phyloP scores from a whole-genome alignment of 2,888 invertebrate genomes.

The Toxonevra muliebris region DNA sequence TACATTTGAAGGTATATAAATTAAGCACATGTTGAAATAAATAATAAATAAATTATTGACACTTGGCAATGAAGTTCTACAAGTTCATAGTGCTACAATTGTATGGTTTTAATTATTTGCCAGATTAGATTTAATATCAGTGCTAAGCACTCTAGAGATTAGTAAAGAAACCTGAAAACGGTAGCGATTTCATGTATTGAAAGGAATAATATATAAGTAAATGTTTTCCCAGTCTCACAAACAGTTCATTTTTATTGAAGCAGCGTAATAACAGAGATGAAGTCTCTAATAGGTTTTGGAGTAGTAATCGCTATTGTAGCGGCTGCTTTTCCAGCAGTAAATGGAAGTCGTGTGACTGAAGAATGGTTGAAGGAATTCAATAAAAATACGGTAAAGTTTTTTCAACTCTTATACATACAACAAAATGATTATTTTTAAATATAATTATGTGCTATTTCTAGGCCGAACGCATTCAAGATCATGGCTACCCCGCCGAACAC shows the following conservation, averaged over 20 bases:
- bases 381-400: conserved; percentile 7
- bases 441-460: neutral
- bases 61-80: no score
- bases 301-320: neutral
- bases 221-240: no score
- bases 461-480: conserved; percentile 15
- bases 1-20: neutral
- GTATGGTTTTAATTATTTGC: no score
- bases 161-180: no score
- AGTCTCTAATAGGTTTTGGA: neutral
- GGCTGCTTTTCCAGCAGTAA: neutral
- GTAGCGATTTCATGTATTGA: no score
- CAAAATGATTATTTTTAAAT: neutral
- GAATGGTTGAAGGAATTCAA: neutral
- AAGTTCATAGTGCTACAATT: no score
- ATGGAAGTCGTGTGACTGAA: neutral
- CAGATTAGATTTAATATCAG: no score
- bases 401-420: neutral
- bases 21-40: no score
- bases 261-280: neutral
- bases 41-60: no score
- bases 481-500: conserved; percentile 8
- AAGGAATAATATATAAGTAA: no score
- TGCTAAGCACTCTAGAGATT: no score
- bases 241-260: neutral